Evolutionary conservation across 1,140 invertebrate genomes (phyloP).

Genomic region (Aphaenogaster floridana): DNA sequence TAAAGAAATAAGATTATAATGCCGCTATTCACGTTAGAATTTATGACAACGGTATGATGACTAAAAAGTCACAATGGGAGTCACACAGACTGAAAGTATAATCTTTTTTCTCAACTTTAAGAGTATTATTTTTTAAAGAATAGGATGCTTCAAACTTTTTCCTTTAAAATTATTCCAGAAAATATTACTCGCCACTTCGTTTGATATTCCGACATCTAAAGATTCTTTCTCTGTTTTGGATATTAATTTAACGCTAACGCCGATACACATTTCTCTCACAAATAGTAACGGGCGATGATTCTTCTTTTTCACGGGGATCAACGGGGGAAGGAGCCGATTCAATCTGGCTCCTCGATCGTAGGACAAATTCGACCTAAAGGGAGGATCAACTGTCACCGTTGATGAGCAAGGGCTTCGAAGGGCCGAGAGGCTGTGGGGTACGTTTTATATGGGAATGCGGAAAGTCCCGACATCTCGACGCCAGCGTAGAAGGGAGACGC

Average conservation of each 20-base stretch:
- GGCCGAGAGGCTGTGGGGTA: slow-evolving; percentile 65
- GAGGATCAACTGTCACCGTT: slow-evolving; percentile 82
- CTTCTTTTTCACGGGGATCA: neutral
- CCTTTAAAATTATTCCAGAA: neutral
- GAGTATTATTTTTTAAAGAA: neutral
- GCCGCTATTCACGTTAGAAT: neutral
- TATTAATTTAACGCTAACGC: slow-evolving; percentile 32
- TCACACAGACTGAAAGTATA: no score
- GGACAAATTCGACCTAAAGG: slow-evolving; percentile 79
- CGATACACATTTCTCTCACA: neutral
- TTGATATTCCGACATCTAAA: neutral
- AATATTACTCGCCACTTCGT: neutral
- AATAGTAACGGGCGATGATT: neutral
- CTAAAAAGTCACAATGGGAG: no score
- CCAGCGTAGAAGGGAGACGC: slow-evolving; percentile 80
- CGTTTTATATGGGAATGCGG: slow-evolving; percentile 77
- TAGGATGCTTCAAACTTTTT: neutral
- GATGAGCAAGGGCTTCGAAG: slow-evolving; percentile 79
- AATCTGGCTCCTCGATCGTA: slow-evolving; percentile 66
- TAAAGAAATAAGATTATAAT: neutral
- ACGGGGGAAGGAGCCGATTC: slow-evolving; percentile 59
- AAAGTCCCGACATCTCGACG: slow-evolving; percentile 85
- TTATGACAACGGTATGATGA: no score
- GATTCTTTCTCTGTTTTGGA: neutral
- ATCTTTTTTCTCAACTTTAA: neutral